Conservation (phyloP, 2,113 vertebrate genomes). For the Catharus minimus region DNA sequence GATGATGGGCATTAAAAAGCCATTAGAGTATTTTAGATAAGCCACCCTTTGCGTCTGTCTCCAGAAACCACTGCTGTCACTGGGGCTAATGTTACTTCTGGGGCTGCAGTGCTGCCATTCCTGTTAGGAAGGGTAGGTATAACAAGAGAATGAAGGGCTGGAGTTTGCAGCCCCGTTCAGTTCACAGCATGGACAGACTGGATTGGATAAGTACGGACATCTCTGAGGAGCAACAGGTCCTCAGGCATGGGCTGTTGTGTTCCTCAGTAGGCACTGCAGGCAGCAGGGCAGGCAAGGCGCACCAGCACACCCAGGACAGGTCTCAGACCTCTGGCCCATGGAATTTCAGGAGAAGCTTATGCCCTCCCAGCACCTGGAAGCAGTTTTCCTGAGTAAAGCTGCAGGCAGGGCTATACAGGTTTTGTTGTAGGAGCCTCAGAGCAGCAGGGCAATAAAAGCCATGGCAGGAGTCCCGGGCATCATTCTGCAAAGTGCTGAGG, state of each 20-base stretch:
- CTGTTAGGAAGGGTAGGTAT: accelerated
- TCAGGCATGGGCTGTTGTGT: accelerated
- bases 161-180: not conserved
- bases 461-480: not conserved
- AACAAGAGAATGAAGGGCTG: accelerated
- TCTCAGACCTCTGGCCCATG: not conserved
- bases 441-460: not conserved
- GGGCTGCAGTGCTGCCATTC: not conserved
- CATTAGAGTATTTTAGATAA: not conserved
- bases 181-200: accelerated
- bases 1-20: not conserved
- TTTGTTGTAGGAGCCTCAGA: not conserved
- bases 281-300: not conserved
- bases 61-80: not conserved
- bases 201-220: not conserved
- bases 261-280: not conserved
- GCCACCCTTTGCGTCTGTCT: accelerated
- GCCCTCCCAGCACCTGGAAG: not conserved
- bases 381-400: not conserved
- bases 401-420: not conserved
- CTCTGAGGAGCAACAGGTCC: accelerated
- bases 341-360: not conserved
- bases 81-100: accelerated
- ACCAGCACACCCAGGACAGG: not conserved
- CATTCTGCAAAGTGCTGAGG: constrained; percentile 29